Evolutionary conservation across 2,888 invertebrate species (phyloP), one percentile per base, ranked within the genome.

Genomic region (Elegia similella): DNA sequence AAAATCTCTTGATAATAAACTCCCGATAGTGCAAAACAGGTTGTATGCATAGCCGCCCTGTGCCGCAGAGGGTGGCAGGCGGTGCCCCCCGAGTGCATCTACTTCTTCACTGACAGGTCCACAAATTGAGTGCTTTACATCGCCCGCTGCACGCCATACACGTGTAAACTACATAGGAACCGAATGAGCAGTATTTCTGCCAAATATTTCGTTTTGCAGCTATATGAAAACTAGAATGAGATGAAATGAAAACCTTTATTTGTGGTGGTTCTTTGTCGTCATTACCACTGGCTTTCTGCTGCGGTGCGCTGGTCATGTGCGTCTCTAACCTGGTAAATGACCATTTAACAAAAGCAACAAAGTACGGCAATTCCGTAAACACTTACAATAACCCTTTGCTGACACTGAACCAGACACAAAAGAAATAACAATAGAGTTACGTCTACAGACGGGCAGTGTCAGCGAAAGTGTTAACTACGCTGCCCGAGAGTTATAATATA

Each of bases 61-160:
- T 29, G 17, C 43, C 13, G 23, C 42, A 16, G 15, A 50, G 50
- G 50, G 50, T 38, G 50, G 50, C 47, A 48, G 30, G 13, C 38
- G 12, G 30, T 55, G n/a, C 23, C 50, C 54, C n/a, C 54, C 8
- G n/a, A 50, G 55, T 43, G 58, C 55, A 55, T 34, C 42, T 46
- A 50, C 42, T 58, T 34, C 58, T 46, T 55, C 34, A 55, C 52
- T 55, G 55, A 55, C 58, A 55, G 52, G 55, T 58, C 55, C 58
- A 58, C 29, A 55, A 52, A 43, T 43, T 43, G 42, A 53, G 52
- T 42, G 16, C 13, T 53, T 53, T 43, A 43, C 29, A 53, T 30
- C 12, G 52, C 29, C 7, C 46, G 34, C 38, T 5, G 12, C n/a
- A 38, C n/a, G n/a, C 38, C 5, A 10, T 38, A 8, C 38, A 38